Percentiles rank a stretch among this genome's conserved stretches.
Evolutionary conservation across 2,797 vertebrate species (phyloP).

Genomic region (Coccyzus lansbergi): DNA sequence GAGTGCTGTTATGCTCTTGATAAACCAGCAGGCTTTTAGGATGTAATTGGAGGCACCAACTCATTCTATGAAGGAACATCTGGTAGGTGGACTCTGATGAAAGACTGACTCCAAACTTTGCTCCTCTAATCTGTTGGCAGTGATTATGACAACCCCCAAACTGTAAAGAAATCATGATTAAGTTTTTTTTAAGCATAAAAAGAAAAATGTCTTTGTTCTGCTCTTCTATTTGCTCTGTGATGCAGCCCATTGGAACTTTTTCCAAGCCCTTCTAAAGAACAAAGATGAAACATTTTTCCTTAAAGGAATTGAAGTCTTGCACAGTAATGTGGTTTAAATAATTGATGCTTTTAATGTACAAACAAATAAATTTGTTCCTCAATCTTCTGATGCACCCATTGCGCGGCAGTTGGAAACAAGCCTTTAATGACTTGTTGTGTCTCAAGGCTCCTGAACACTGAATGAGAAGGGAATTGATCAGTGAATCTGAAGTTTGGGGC

Average conservation of each 20-base stretch:
- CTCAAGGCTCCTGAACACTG: neutral
- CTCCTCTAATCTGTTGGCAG: neutral
- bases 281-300: neutral
- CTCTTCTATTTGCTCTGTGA: neutral
- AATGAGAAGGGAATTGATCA: neutral
- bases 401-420: neutral
- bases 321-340: neutral
- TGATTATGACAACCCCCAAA: neutral
- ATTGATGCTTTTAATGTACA: neutral
- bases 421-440: neutral
- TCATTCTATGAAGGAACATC: accelerated
- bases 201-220: neutral
- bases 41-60: neutral
- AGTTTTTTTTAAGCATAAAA: neutral
- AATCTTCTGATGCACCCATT: neutral
- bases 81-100: neutral
- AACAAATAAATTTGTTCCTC: neutral
- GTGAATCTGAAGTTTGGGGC: neutral
- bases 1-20: neutral
- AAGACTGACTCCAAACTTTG: neutral
- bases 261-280: neutral
- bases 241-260: neutral
- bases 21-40: neutral
- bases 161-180: neutral
- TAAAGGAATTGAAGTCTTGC: neutral